Percentiles rank a stretch among this genome's conserved stretches.
Evolutionary conservation across 1,140 invertebrate species (phyloP).

Genomic region (Camponotus floridanus): DNA sequence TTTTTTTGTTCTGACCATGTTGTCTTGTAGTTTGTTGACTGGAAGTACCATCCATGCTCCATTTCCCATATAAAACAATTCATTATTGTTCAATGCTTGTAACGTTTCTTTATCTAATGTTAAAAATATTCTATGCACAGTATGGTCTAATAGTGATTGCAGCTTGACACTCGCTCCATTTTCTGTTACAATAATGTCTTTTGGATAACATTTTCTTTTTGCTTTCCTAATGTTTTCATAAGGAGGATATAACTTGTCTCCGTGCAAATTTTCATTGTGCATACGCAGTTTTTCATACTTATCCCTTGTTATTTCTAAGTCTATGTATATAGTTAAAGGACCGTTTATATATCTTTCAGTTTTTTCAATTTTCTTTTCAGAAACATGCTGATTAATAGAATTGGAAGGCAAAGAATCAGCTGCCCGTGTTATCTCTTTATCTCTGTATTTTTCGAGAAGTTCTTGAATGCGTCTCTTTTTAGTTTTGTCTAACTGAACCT

Average conservation of each 20-base stretch:
- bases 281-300: neutral
- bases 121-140: neutral
- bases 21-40: neutral
- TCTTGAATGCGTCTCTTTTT: neutral
- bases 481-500: conserved; percentile 8
- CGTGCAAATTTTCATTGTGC: conserved; percentile 5
- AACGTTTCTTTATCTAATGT: neutral
- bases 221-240: neutral
- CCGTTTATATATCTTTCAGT: neutral
- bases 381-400: neutral
- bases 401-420: neutral
- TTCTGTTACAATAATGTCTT: conserved; percentile 14
- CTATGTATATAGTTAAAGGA: conserved; percentile 9
- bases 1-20: neutral
- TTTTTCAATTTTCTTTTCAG: neutral
- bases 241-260: conserved; percentile 8
- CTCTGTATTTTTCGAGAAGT: neutral
- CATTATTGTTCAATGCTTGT: neutral
- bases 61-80: neutral
- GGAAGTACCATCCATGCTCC: neutral
- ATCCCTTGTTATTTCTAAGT: conserved; percentile 3
- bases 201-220: conserved; percentile 26
- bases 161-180: neutral
- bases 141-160: conserved; percentile 2
- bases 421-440: neutral